Conservation (phyloP, 2,113 vertebrate genomes). For the Coryphaenoides rupestris region DNA sequence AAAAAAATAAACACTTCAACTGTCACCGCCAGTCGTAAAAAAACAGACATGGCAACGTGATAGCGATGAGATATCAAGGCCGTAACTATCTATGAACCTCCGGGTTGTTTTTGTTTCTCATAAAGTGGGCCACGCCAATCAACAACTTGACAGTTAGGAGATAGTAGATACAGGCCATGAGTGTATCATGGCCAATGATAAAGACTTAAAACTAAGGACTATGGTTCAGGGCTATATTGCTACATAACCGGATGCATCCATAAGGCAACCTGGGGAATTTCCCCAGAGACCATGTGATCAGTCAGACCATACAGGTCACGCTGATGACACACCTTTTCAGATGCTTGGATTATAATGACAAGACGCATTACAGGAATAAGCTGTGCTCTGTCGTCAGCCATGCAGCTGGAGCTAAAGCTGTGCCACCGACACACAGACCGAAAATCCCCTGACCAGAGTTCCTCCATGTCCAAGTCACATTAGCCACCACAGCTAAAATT, state of each 20-base stretch:
- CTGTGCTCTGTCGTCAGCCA: slow-evolving; percentile 2
- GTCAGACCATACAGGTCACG: slow-evolving; percentile 40
- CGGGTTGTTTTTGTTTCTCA: background rate
- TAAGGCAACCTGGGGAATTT: slow-evolving; percentile 56
- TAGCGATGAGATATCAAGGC: background rate
- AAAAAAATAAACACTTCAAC: slow-evolving; percentile 5
- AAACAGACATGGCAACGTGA: background rate
- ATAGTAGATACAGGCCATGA: slow-evolving; percentile 6
- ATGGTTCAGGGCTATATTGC: background rate
- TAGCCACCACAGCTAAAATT: background rate
- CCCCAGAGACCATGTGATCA: slow-evolving; percentile 53
- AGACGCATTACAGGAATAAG: slow-evolving; percentile 32
- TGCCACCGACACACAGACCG: background rate
- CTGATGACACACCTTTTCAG: background rate
- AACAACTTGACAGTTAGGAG: slow-evolving; percentile 2
- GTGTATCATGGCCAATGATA: slow-evolving; percentile 6
- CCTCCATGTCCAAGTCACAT: background rate
- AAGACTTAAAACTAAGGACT: slow-evolving; percentile 3
- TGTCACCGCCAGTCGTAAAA: background rate
- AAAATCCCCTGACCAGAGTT: slow-evolving; percentile 1
- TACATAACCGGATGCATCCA: background rate
- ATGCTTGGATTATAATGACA: too few relatives aligned
- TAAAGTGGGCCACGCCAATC: slow-evolving; percentile 11
- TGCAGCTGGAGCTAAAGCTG: slow-evolving; percentile 16
- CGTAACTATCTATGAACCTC: background rate